Conservation (phyloP, 2,113 vertebrate genomes). For the Uropsilus gracilis region DNA sequence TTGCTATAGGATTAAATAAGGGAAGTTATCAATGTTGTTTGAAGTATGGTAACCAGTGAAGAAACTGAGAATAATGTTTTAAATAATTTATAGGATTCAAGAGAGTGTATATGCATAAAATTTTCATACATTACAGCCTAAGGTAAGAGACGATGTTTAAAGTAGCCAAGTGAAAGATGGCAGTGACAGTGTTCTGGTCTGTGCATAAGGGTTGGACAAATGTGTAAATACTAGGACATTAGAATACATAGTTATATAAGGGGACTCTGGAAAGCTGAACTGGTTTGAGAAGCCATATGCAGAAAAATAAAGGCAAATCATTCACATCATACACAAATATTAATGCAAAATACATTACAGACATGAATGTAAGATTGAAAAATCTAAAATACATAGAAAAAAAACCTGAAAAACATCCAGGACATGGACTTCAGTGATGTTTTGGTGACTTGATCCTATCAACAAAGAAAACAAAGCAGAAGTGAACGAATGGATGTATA, state of each 20-base stretch:
- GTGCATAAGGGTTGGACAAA: not conserved
- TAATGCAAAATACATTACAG: too few species aligned
- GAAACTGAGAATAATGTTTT: not conserved
- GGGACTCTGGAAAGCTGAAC: not conserved
- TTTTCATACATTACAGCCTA: not conserved
- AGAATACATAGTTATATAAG: not conserved
- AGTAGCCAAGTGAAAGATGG: not conserved
- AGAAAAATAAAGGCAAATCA: too few species aligned
- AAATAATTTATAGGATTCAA: not conserved
- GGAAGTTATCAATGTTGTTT: not conserved
- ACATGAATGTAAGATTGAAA: too few species aligned
- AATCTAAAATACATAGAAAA: too few species aligned
- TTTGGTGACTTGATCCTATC: too few species aligned
- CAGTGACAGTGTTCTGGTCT: not conserved
- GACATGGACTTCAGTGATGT: too few species aligned
- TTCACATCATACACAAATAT: too few species aligned
- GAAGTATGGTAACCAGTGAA: not conserved
- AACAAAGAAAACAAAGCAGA: too few species aligned
- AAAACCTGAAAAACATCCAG: too few species aligned
- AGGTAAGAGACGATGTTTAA: not conserved
- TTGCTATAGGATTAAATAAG: not conserved
- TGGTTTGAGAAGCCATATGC: too few species aligned
- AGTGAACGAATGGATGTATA: too few species aligned
- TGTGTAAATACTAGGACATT: not conserved
- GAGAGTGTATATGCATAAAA: not conserved